phyloP scores from a whole-genome alignment of 2,797 vertebrate genomes.

The Sebastes elongatus region DNA sequence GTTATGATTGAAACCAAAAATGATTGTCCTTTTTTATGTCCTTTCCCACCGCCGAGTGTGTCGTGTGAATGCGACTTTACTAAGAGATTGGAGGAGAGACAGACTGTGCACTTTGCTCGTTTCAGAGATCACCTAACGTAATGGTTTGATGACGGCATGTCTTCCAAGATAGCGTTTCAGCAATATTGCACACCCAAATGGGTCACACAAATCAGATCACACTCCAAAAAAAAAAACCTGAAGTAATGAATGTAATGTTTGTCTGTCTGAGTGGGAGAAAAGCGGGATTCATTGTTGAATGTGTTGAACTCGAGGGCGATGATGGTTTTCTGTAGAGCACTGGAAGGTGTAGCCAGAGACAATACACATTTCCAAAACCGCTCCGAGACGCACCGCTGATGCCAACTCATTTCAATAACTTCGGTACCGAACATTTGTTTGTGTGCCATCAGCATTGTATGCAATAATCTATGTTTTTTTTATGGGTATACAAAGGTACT shows the following conservation, averaged over 20 bases:
- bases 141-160: constrained; percentile 55
- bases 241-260: constrained; percentile 70
- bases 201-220: constrained; percentile 60
- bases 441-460: constrained; percentile 76
- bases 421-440: constrained; percentile 56
- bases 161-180: constrained; percentile 73
- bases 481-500: constrained; percentile 65
- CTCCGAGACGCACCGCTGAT: constrained; percentile 48
- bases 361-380: constrained; percentile 49
- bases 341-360: constrained; percentile 7
- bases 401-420: constrained; percentile 64
- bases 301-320: constrained; percentile 32
- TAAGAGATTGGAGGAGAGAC: constrained; percentile 29
- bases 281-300: constrained; percentile 30
- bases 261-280: constrained; percentile 30
- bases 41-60: constrained; percentile 20
- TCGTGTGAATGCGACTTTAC: constrained; percentile 35
- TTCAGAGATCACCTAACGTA: constrained; percentile 46
- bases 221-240: constrained; percentile 17
- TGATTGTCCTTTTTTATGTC: constrained; percentile 43
- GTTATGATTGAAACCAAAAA: constrained; percentile 73
- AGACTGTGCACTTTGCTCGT: constrained; percentile 62
- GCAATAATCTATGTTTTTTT: constrained; percentile 76
- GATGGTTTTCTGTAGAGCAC: constrained; percentile 5
- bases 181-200: constrained; percentile 73